phyloP scores from a whole-genome alignment of 2,113 vertebrate species.

The Corapipo altera region DNA sequence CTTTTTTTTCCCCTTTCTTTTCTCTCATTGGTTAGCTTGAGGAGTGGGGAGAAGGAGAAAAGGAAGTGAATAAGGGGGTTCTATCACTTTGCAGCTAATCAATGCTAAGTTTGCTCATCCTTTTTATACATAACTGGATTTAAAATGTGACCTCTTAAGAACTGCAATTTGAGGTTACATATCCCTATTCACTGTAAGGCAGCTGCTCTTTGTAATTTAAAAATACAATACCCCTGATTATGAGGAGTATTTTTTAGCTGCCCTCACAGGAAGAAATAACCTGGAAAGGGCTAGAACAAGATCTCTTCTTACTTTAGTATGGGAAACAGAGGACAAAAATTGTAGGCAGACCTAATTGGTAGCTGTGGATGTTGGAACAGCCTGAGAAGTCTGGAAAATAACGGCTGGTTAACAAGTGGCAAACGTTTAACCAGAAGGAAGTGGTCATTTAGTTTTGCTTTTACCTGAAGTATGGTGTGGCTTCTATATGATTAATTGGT shows the following conservation, averaged over 20 bases:
- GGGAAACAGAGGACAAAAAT: neutral
- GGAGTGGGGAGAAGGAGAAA: neutral
- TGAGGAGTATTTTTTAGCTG: neutral
- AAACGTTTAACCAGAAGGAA: neutral
- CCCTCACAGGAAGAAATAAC: neutral
- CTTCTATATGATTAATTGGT: neutral
- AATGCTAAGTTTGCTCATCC: constrained; percentile 22
- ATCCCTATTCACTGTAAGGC: constrained; percentile 5
- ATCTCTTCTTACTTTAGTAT: neutral
- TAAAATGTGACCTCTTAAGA: constrained; percentile 42
- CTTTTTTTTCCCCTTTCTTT: too few species aligned
- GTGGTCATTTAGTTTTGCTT: neutral
- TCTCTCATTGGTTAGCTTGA: neutral
- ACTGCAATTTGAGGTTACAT: neutral
- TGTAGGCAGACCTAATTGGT: neutral
- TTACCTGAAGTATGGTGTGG: neutral
- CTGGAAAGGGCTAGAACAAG: neutral
- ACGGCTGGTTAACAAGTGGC: neutral
- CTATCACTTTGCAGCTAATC: constrained; percentile 6
- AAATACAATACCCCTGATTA: constrained; percentile 17
- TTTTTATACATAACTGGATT: constrained; percentile 9
- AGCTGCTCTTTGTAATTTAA: constrained; percentile 38
- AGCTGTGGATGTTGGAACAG: neutral
- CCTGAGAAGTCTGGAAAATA: neutral
- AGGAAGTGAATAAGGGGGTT: neutral